Base-by-base conservation (phyloP, 2,888 invertebrate species). In the Microctonus aethiopoides region DNA sequence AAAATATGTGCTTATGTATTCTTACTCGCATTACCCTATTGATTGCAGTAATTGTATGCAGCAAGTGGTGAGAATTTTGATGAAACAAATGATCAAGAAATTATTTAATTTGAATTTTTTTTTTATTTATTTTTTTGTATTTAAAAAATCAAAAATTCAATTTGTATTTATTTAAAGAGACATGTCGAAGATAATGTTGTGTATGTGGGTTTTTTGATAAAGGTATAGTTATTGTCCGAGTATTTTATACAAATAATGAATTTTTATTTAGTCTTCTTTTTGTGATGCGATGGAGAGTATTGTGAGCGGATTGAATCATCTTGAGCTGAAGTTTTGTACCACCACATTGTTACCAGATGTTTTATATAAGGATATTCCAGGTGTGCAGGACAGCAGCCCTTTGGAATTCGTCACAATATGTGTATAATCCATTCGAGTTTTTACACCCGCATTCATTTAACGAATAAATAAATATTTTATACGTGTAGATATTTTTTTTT, bases 11-110 rank as follows among this genome's bases (percentile, higher is more conserved):
- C 61, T 51, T 34, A 24, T 51, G 10, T 74, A n/a, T n/a, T n/a
- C n/a, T n/a, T n/a, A n/a, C n/a, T n/a, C n/a, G n/a, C n/a, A n/a
- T n/a, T n/a, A n/a, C n/a, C n/a, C n/a, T 77, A 77, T 76, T 74
- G 75, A 73, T 72, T 69, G n/a, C n/a, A n/a, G n/a, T 75, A 77
- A 80, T 80, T 73, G 75, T 32, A 66, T 61, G 65, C 36, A 26
- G 20, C 29, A 13, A 26, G 22, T 24, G 41, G 20, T 29, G 56
- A 54, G 56, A 29, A 13, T 46, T 2, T 6, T 46, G n/a, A 6
- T 16, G 4, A n/a, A n/a, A 46, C 16, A 0, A 46, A 46, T 20
- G n/a, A n/a, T 13, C 39, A 5, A 39, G 13, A 39, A 39, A 13
- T n/a, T 13, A 13, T 13, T n/a, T 39, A n/a, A 2, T 39, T n/a